phyloP scores from a whole-genome alignment of 2,797 vertebrate species.

The Leontocebus nigricollis region DNA sequence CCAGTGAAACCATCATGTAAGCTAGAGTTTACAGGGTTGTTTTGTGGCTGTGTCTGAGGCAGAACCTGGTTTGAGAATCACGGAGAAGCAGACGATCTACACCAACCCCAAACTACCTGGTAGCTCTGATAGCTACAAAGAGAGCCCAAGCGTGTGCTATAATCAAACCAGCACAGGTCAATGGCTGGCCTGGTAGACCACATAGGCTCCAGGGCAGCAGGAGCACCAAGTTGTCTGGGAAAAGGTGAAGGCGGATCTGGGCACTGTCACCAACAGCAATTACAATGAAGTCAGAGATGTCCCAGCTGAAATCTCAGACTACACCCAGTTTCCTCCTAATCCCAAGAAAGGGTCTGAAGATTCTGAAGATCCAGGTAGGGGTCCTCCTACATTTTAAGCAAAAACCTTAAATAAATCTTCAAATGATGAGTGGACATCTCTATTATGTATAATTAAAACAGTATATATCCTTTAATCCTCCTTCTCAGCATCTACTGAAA shows the following conservation, averaged over 20 bases:
- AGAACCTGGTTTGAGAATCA: not conserved
- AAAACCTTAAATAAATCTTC: not conserved
- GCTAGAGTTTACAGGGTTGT: not conserved
- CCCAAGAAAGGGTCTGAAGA: not conserved
- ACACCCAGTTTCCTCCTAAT: not conserved
- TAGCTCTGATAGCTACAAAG: not conserved
- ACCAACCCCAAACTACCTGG: not conserved
- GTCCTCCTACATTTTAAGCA: not conserved
- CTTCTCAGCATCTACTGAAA: not conserved
- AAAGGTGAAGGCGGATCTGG: not conserved
- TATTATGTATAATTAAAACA: not conserved
- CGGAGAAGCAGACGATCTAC: not conserved
- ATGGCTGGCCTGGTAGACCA: fast-evolving
- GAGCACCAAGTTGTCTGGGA: not conserved
- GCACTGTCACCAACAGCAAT: not conserved
- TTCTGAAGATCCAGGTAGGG: not conserved
- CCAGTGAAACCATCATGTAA: not conserved
- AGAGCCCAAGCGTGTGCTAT: not conserved
- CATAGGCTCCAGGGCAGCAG: not conserved
- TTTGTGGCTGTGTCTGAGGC: not conserved
- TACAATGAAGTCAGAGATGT: too few relatives aligned
- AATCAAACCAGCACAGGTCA: not conserved
- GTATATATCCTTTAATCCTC: not conserved
- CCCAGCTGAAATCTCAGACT: not conserved
- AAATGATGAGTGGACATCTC: not conserved